Evolutionary conservation across 2,888 invertebrate species (phyloP).

Genomic region (Zaprionus lineosus): DNA sequence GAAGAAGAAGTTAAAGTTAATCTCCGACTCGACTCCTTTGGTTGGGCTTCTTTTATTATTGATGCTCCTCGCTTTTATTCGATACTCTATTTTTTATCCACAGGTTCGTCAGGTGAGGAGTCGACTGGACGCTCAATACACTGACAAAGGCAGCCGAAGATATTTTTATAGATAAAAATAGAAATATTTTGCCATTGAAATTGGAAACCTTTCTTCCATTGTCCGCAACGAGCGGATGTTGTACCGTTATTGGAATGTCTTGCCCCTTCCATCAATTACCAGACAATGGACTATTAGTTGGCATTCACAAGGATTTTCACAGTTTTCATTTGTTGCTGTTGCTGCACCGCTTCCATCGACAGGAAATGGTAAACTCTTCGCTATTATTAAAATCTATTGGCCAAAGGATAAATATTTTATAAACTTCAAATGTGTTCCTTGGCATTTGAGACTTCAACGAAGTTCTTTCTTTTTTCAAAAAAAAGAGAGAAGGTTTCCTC

Average conservation of each 20-base stretch:
- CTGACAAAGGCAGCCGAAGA: constrained; percentile 55
- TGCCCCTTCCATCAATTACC: constrained; percentile 5
- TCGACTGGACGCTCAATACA: constrained; percentile 2
- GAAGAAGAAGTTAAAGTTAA: too few relatives aligned
- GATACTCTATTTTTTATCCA: constrained; percentile 5
- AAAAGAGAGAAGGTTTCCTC: too few relatives aligned
- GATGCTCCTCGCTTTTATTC: too few relatives aligned
- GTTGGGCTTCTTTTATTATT: too few relatives aligned
- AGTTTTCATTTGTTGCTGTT: constrained; percentile 6
- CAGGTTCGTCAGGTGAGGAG: constrained; percentile 59
- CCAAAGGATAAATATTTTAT: too few relatives aligned
- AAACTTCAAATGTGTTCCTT: too few relatives aligned
- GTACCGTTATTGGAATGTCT: constrained; percentile 77
- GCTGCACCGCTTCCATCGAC: constrained; percentile 33
- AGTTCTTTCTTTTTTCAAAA: too few relatives aligned
- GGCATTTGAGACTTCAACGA: too few relatives aligned
- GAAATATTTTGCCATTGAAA: constrained; percentile 73
- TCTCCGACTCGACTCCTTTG: too few relatives aligned
- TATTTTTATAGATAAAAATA: constrained; percentile 74
- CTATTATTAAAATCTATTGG: constrained; percentile 69
- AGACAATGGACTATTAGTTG: constrained; percentile 68
- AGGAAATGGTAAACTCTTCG: constrained; percentile 69
- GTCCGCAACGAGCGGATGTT: constrained; percentile 65
- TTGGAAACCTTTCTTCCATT: constrained; percentile 71
- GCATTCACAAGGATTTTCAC: constrained; percentile 32